These are phyloP conservation scores for Periplaneta americana DNA, from an alignment of 1,140 invertebrate genomes.

Conservation along the genomic window DNA sequence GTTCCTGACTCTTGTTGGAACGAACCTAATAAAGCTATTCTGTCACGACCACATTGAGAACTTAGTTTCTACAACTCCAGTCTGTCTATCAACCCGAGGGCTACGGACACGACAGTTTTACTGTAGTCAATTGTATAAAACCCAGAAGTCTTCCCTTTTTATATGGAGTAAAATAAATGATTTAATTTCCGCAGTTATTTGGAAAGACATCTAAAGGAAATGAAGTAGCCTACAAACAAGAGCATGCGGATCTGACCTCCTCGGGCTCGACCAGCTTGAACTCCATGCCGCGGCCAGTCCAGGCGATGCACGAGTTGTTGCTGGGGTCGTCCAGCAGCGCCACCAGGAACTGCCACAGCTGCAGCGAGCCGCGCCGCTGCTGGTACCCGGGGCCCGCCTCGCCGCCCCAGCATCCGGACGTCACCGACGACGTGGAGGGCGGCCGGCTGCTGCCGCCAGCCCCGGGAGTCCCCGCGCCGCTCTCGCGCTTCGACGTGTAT, in stretches of 20 bases:
- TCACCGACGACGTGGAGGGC: slow-evolving; percentile 7
- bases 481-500: not conserved
- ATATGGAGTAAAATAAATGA: too few species aligned
- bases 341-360: slow-evolving; percentile 93
- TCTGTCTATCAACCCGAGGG: too few species aligned
- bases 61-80: too few species aligned
- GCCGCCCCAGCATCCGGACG: slow-evolving; percentile 10
- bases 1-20: too few species aligned
- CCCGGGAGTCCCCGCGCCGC: not conserved
- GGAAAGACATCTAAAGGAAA: too few species aligned
- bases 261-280: slow-evolving; percentile 94
- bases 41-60: too few species aligned
- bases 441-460: slow-evolving; percentile 6
- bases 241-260: slow-evolving; percentile 58
- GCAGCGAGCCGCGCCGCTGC: slow-evolving; percentile 71
- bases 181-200: too few species aligned
- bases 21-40: too few species aligned
- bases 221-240: too few species aligned
- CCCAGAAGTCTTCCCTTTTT: too few species aligned
- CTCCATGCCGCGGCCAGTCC: slow-evolving; percentile 92
- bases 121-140: too few species aligned
- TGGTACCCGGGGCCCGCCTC: slow-evolving; percentile 9
- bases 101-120: too few species aligned
- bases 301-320: slow-evolving; percentile 86
- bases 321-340: slow-evolving; percentile 79